Evolutionary conservation across 2,888 invertebrate species (phyloP).

Genomic region (Tolmerus cingulatus): DNA sequence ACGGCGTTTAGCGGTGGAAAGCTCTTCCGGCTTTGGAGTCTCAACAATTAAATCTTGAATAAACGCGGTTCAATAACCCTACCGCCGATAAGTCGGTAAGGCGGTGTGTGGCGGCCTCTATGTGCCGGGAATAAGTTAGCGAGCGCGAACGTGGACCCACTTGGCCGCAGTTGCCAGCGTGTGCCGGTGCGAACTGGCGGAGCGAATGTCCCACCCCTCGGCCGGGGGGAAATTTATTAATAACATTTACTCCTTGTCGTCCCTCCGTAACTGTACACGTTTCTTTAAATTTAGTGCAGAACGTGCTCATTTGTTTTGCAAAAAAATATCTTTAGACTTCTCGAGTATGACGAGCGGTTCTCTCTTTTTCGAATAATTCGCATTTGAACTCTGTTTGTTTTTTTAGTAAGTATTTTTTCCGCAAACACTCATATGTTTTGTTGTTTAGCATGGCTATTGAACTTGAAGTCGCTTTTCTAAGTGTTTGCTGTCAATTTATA

Average conservation of each 20-base stretch:
- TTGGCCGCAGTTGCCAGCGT: slow-evolving; percentile 6
- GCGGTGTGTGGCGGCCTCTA: neutral
- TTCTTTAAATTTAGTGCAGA: neutral
- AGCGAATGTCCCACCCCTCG: neutral
- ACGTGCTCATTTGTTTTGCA: neutral
- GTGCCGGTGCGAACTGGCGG: neutral
- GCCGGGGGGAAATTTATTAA: neutral
- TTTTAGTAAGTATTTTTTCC: neutral
- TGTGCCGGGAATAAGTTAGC: neutral
- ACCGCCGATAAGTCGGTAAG: neutral
- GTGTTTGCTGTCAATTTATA: neutral
- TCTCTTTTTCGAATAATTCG: neutral
- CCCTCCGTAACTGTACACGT: neutral
- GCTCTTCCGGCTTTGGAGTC: slow-evolving; percentile 33
- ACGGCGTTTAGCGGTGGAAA: slow-evolving; percentile 31
- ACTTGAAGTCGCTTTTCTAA: neutral
- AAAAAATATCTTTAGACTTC: neutral
- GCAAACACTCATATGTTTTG: neutral
- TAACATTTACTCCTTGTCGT: neutral
- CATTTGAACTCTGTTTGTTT: neutral
- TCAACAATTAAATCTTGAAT: slow-evolving; percentile 19
- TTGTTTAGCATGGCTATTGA: neutral
- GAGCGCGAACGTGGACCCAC: neutral
- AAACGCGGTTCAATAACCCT: slow-evolving; percentile 27
- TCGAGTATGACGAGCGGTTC: neutral